phyloP scores from a whole-genome alignment of 2,797 vertebrate species.

The Galaxias olidus region DNA sequence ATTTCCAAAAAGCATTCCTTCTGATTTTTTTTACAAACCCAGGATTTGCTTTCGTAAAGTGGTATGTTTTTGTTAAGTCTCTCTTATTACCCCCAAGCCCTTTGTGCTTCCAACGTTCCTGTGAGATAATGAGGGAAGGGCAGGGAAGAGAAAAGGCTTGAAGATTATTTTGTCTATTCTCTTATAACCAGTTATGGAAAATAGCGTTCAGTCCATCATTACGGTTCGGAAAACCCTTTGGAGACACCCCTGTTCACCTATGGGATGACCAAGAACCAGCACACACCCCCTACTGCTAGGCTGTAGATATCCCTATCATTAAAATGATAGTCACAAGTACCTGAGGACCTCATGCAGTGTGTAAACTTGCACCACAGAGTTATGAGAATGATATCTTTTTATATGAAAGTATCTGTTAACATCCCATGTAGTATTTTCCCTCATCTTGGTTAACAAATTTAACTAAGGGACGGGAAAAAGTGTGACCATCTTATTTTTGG shows the following conservation, averaged over 20 bases:
- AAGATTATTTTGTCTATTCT: conserved; percentile 5
- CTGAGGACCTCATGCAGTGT: background rate
- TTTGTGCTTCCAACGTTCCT: conserved; percentile 27
- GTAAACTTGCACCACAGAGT: background rate
- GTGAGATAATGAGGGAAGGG: conserved; percentile 5
- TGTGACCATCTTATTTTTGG: no score
- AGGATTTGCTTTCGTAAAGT: conserved; percentile 36
- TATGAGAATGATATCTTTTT: conserved; percentile 1
- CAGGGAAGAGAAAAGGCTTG: conserved; percentile 1
- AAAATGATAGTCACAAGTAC: background rate
- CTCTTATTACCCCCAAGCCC: background rate
- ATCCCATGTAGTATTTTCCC: background rate
- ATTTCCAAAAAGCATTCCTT: conserved; percentile 73
- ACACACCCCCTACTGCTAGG: background rate
- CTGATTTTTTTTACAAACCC: conserved; percentile 57
- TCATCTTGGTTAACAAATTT: background rate
- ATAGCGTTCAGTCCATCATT: conserved; percentile 3
- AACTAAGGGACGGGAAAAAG: no score
- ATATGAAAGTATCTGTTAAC: conserved; percentile 2
- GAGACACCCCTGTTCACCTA: background rate
- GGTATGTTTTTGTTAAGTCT: background rate
- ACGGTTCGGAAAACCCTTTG: conserved; percentile 1
- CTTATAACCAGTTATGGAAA: background rate
- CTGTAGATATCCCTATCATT: conserved; percentile 1
- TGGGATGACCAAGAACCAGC: background rate